Evolutionary conservation across 2,113 vertebrate genomes (phyloP).

Genomic region (Clarias gariepinus): DNA sequence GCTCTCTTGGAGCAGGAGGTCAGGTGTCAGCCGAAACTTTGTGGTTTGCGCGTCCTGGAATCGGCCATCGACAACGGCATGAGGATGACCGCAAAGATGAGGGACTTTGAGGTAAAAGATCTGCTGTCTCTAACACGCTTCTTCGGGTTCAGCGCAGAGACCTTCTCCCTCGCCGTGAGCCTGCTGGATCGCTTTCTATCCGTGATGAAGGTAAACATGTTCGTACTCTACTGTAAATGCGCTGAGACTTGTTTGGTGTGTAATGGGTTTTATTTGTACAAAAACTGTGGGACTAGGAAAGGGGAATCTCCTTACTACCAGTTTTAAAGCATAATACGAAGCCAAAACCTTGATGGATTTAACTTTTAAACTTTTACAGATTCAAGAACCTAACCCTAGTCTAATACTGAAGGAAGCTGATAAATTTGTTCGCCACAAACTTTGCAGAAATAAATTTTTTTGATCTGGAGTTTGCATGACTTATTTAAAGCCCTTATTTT

Average conservation of each 20-base stretch:
- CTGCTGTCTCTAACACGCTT: constrained; percentile 91
- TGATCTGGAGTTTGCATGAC: no score
- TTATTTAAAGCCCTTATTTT: no score
- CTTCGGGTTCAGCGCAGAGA: constrained; percentile 89
- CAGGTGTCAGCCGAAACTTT: constrained; percentile 85
- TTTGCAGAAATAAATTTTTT: no score
- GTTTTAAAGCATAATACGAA: no score
- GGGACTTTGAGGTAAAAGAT: constrained; percentile 91
- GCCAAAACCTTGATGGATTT: no score
- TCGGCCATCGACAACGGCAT: constrained; percentile 86
- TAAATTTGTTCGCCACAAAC: no score
- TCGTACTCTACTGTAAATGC: not conserved
- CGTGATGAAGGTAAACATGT: constrained; percentile 86
- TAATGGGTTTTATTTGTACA: no score
- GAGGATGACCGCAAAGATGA: constrained; percentile 84
- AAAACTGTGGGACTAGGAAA: no score
- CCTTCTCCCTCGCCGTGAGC: constrained; percentile 88
- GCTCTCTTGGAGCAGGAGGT: constrained; percentile 81
- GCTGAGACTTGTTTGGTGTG: not conserved
- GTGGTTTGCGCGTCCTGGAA: constrained; percentile 86
- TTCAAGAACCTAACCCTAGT: no score
- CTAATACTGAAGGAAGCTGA: no score
- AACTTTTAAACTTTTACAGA: no score
- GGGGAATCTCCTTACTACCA: no score
- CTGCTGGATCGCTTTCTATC: constrained; percentile 90